Evolutionary conservation across 2,888 invertebrate species (phyloP).

Genomic region (Emmelina monodactyla): DNA sequence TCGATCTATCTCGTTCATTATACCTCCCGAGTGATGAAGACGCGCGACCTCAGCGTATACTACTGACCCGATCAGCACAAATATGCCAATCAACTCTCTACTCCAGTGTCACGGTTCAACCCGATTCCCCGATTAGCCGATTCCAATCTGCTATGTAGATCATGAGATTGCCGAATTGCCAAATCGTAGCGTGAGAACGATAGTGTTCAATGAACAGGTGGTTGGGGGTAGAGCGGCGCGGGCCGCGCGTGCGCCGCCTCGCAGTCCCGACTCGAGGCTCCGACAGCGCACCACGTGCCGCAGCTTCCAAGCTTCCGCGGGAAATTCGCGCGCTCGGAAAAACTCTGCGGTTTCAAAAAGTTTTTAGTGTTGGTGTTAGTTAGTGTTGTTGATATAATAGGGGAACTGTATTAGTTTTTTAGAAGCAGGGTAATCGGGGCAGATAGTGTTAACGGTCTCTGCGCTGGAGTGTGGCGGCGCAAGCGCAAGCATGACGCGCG

Average conservation of each 20-base stretch:
- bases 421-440: slow-evolving; percentile 58
- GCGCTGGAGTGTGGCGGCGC: slow-evolving; percentile 63
- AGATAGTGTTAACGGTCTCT: slow-evolving; percentile 63
- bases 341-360: background rate
- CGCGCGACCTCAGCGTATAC: slow-evolving; percentile 39
- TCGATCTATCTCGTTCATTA: slow-evolving; percentile 37
- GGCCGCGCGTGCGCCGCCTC: slow-evolving; percentile 38
- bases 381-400: slow-evolving; percentile 12
- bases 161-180: slow-evolving; percentile 51
- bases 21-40: slow-evolving; percentile 26
- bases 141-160: slow-evolving; percentile 60
- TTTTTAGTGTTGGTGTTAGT: slow-evolving; percentile 14
- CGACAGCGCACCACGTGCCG: slow-evolving; percentile 44
- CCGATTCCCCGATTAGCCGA: slow-evolving; percentile 53
- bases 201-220: slow-evolving; percentile 26
- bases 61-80: slow-evolving; percentile 40
- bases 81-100: slow-evolving; percentile 50
- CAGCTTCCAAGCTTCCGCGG: slow-evolving; percentile 4
- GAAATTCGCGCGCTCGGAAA: background rate
- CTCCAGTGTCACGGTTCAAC: slow-evolving; percentile 51
- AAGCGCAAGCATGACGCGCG: slow-evolving; percentile 63
- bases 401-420: slow-evolving; percentile 8
- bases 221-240: slow-evolving; percentile 19
- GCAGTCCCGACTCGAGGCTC: slow-evolving; percentile 47
- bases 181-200: slow-evolving; percentile 58